A percentile compares a stretch with the other conserved stretches of the same genome.
Evolutionary conservation across 2,113 vertebrate species (phyloP).

Genomic region (Tympanuchus pallidicinctus): DNA sequence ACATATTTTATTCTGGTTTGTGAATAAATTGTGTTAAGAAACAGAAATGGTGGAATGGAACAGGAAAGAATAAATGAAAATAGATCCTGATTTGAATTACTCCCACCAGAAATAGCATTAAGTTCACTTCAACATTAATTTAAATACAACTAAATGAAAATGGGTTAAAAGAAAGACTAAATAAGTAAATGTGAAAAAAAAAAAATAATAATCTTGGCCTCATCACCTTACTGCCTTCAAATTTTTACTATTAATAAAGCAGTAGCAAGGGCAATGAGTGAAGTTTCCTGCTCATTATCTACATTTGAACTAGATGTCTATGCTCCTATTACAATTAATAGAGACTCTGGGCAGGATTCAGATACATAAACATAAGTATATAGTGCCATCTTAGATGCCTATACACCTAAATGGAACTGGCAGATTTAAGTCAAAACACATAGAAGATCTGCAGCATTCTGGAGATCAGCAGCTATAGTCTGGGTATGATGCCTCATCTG

Average conservation of each 20-base stretch:
- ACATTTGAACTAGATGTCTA: conserved; percentile 21
- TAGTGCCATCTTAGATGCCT: background rate
- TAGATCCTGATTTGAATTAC: background rate
- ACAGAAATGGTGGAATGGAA: background rate
- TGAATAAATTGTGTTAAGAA: background rate
- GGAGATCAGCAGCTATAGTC: background rate
- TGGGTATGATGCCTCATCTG: background rate
- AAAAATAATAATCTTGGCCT: background rate
- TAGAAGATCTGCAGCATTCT: background rate
- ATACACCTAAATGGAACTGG: conserved; percentile 36
- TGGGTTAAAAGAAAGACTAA: conserved; percentile 1
- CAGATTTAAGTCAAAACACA: conserved; percentile 27
- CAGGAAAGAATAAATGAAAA: background rate
- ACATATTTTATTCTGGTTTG: background rate
- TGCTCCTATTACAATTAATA: background rate
- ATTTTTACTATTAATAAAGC: background rate
- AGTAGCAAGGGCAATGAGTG: background rate
- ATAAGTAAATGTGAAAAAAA: background rate
- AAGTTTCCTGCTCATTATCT: conserved; percentile 7
- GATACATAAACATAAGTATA: background rate
- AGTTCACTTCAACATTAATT: background rate
- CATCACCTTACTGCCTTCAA: background rate
- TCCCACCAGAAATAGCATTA: background rate
- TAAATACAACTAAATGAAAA: background rate
- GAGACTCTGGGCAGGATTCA: conserved; percentile 26